These are phyloP conservation scores for Sebastes reedi DNA, from an alignment of 2,797 vertebrate genomes.

Conservation along the genomic window DNA sequence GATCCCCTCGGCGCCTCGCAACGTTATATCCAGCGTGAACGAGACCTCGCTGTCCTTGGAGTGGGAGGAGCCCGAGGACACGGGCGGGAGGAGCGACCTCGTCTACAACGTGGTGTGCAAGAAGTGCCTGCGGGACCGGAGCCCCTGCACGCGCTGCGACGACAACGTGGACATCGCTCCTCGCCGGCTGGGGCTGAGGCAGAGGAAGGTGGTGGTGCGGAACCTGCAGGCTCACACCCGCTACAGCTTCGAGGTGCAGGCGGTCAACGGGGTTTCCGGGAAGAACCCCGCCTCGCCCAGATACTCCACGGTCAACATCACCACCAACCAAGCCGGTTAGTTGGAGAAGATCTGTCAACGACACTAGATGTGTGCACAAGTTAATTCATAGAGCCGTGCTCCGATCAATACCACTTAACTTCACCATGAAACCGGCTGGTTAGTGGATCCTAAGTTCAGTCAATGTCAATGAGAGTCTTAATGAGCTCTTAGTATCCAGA, in stretches of 20 bases:
- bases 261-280: constrained; percentile 94
- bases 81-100: constrained; percentile 90
- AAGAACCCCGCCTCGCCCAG: constrained; percentile 89
- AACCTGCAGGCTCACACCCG: constrained; percentile 97
- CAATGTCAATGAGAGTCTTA: constrained; percentile 56
- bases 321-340: constrained; percentile 91
- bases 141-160: constrained; percentile 91
- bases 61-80: constrained; percentile 93
- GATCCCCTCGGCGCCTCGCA: constrained; percentile 90
- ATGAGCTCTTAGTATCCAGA: constrained; percentile 52
- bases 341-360: constrained; percentile 37
- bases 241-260: constrained; percentile 98
- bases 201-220: constrained; percentile 92
- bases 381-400: constrained; percentile 54
- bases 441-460: constrained; percentile 55
- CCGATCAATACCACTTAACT: constrained; percentile 74
- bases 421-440: constrained; percentile 41
- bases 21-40: constrained; percentile 96
- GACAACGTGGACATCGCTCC: constrained; percentile 97
- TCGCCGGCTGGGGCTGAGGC: constrained; percentile 91
- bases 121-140: constrained; percentile 89
- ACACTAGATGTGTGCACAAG: constrained; percentile 29
- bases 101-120: constrained; percentile 98
- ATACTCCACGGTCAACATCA: constrained; percentile 96
- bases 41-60: constrained; percentile 96